Evolutionary conservation across 2,797 vertebrate genomes (phyloP).

Genomic region (Eremophila alpestris): DNA sequence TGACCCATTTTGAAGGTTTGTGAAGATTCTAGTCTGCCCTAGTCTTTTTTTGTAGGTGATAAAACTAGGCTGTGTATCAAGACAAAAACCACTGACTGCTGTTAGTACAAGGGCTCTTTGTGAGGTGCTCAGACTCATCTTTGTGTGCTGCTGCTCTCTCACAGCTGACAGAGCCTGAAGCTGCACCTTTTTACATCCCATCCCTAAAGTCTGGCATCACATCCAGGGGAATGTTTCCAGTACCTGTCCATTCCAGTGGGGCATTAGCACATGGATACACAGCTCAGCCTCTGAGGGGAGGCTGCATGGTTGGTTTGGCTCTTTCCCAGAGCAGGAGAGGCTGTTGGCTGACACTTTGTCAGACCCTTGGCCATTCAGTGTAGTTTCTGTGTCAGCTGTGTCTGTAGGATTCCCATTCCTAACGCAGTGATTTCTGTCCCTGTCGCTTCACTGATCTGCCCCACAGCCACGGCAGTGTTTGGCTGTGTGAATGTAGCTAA

Average conservation of each 20-base stretch:
- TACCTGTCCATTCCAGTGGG: not conserved
- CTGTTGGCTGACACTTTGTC: rapidly evolving
- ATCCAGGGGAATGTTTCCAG: not conserved
- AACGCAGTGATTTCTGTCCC: rapidly evolving
- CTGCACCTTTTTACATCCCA: not conserved
- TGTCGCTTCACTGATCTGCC: too few species aligned
- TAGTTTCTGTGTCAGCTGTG: not conserved
- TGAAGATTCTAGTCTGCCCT: constrained; percentile 47
- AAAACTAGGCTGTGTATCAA: constrained; percentile 58
- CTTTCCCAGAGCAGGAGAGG: not conserved
- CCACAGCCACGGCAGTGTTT: rapidly evolving
- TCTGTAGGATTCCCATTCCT: not conserved
- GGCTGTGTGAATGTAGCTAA: not conserved
- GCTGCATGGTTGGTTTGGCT: not conserved
- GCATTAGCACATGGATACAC: not conserved
- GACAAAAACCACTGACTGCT: not conserved
- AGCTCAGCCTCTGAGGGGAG: not conserved
- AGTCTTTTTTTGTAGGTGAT: constrained; percentile 46
- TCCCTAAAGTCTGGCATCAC: not conserved
- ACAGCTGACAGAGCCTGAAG: not conserved
- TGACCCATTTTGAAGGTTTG: constrained; percentile 73
- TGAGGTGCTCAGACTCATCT: not conserved
- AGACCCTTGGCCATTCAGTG: not conserved
- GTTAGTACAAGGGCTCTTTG: not conserved
- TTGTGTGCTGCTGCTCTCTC: not conserved